Base-by-base conservation (phyloP, 2,888 invertebrate species). In the Ctenicera cuprea region DNA sequence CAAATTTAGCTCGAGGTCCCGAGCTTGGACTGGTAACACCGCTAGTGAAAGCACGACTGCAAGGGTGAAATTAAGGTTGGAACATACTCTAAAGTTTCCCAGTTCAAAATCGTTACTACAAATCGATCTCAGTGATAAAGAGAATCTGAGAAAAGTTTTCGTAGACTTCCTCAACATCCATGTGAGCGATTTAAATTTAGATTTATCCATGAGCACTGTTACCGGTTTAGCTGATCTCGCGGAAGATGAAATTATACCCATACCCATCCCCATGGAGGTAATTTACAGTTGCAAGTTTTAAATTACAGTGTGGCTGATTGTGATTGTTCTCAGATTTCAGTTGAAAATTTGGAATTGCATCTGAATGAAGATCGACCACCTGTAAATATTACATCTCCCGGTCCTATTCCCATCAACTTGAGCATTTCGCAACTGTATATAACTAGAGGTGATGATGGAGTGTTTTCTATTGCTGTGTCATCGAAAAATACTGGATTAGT, bases 311-410 rank as follows among this genome's bases (percentile, higher is more conserved):
- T 26, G 26, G 2, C 5, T 26, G 26, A 16, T 54, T 43, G 4
- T 66, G 59, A 38, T 66, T 22, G n/a, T n/a, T 71, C 75, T 80
- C 87, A 95, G 95, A 89, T 95, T 11, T 87, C 90, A 76, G 86
- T 96, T 83, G 93, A 94, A 84, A 94, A 94, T 84, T 90, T 95
- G 59, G 91, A 91, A 70, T 86, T 96, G 9, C 93, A 93, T 82
- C 87, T 96, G 77, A 91, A 93, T 82, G 97, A 97, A 87, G 97
- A 97, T 88, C 91, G 95, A 63, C 94, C 94, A 0, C 92, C 94
- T 0, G 92, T 92, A 65, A 93, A 92, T 82, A 93, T 95, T 76
- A 94, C 95, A 4, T 94, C 95, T 0, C 95, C 95, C 0, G 94
- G 94, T 0, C 93, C 95, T 0, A 90, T 94, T 77, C 96, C 96